Evolutionary conservation across 2,888 invertebrate species (phyloP).

Genomic region (Endotricha flammealis): DNA sequence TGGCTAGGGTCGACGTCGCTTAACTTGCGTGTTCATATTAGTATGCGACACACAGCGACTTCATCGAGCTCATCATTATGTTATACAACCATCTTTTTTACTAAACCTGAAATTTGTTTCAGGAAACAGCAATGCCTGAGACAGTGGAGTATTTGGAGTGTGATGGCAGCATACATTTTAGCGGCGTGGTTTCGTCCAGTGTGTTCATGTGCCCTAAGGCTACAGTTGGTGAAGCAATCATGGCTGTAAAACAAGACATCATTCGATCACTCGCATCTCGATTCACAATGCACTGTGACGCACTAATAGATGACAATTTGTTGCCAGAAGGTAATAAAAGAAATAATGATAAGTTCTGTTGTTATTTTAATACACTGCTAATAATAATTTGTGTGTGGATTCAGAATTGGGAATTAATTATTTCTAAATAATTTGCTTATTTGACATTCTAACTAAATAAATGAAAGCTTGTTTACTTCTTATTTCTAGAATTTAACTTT

Average conservation of each 20-base stretch:
- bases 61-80: no score
- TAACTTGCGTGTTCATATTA: no score
- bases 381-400: no score
- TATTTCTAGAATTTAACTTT: no score
- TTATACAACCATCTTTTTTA: no score
- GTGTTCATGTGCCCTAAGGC: conserved; percentile 89
- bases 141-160: conserved; percentile 75
- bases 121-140: conserved; percentile 68
- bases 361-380: background rate
- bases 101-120: no score
- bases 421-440: no score
- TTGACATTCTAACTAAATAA: no score
- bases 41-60: no score
- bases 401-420: no score
- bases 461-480: no score
- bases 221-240: conserved; percentile 83
- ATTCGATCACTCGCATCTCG: conserved; percentile 90
- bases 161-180: conserved; percentile 83
- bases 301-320: conserved; percentile 88
- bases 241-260: conserved; percentile 89
- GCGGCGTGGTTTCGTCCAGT: conserved; percentile 84
- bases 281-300: conserved; percentile 95
- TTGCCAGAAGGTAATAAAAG: conserved; percentile 80
- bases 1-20: no score
- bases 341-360: background rate